Evolutionary conservation across 2,797 vertebrate genomes (phyloP), one percentile per base, ranked within the genome.

Genomic region (Ceryle rudis): DNA sequence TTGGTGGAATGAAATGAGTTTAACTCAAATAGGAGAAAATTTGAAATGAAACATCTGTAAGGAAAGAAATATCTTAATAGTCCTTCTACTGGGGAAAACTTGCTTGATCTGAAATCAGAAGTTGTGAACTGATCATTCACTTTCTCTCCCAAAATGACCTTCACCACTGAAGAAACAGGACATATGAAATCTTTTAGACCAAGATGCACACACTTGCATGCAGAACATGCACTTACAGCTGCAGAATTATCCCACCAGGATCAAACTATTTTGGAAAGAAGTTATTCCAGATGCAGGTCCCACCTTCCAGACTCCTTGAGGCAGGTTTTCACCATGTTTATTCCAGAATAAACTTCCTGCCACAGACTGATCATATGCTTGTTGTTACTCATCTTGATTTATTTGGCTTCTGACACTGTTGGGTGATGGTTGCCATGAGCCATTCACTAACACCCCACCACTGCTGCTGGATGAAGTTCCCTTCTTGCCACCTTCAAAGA

Each of bases 301-400:
- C 58, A 78, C 16, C 16, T 75, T 79, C 20, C 35, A 62, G 51
- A 14, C 10, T 91, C 19, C 57, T 65, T 26, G 29, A 42, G 62
- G 25, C 11, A 81, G 31, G 51, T 92, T 67, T 79, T 72, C 86
- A 37, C 12, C 0, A 0, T 29, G 14, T 66, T 88, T 52, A 16
- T 47, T 73, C 31, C 39, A 78, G 39, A 62, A 75, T 35, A 78
- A 90, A 44, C 6, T 54, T 60, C 60, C 13, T 44, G 19, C 16
- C 33, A 44, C 4, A 7, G 15, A 10, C 44, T 28, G 44, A 4
- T 29, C 0, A 0, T 28, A 8, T 49, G 33, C 21, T 73, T 6
- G 1, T 7, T 77, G 28, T 55, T 67, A 49, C 15, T 78, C 23
- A 14, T 35, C 46, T 47, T 61, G 54, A 61, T 80, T 78, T 65